Conservation (phyloP, 1,140 invertebrate species). For the Contarinia nasturtii region DNA sequence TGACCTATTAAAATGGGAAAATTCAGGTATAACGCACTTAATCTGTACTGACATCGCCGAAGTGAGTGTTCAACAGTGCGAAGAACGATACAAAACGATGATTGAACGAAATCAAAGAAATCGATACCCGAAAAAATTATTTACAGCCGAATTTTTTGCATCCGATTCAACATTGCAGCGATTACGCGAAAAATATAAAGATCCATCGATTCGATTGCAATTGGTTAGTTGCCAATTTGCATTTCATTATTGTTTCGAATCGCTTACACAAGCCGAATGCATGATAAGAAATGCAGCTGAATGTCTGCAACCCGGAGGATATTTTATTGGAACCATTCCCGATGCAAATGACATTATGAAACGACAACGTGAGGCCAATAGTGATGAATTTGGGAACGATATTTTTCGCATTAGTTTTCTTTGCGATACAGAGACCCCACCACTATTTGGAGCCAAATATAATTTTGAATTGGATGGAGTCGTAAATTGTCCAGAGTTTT, state of each 20-base stretch:
- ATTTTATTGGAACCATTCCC: slow-evolving; percentile 91
- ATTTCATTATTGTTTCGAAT: slow-evolving; percentile 93
- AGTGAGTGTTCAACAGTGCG: slow-evolving; percentile 75
- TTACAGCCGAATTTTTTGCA: slow-evolving; percentile 77
- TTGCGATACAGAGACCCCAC: slow-evolving; percentile 44
- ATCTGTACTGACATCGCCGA: slow-evolving; percentile 90
- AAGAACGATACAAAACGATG: slow-evolving; percentile 44
- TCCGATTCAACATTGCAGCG: slow-evolving; percentile 79
- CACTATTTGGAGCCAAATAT: slow-evolving; percentile 92
- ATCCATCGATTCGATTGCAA: slow-evolving; percentile 63
- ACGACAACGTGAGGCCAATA: slow-evolving; percentile 29
- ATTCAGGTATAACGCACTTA: slow-evolving; percentile 62
- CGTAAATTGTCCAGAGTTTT: slow-evolving; percentile 96
- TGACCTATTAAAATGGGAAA: slow-evolving; percentile 89
- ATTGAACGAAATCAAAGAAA: slow-evolving; percentile 12
- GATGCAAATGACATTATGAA: slow-evolving; percentile 78
- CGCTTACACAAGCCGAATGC: slow-evolving; percentile 68
- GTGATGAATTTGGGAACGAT: slow-evolving; percentile 66
- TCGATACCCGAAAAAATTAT: slow-evolving; percentile 29
- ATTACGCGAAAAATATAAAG: slow-evolving; percentile 46
- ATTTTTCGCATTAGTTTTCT: slow-evolving; percentile 68
- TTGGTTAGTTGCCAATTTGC: slow-evolving; percentile 95
- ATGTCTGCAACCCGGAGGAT: slow-evolving; percentile 71
- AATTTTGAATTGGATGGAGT: slow-evolving; percentile 89
- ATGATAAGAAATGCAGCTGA: slow-evolving; percentile 89